Evolutionary conservation across 2,113 vertebrate genomes (phyloP).

Genomic region (Pollimyrus isidori): DNA sequence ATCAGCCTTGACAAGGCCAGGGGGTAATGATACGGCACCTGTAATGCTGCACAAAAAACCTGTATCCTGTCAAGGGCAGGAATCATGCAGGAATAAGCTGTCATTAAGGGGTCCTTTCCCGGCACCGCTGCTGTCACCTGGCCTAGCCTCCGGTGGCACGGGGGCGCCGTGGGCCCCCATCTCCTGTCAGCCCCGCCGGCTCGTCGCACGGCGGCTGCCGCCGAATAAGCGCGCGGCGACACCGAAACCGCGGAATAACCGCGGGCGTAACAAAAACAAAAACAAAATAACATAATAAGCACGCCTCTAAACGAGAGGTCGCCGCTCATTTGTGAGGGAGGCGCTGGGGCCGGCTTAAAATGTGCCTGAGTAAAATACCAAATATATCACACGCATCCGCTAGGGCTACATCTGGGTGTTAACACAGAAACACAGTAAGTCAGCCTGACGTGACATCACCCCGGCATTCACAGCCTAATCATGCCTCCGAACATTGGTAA

Average conservation of each 20-base stretch:
- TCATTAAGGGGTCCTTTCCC: conserved; percentile 79
- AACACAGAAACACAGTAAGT: not conserved
- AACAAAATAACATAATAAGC: not conserved
- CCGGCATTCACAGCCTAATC: not conserved
- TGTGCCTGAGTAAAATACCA: not conserved
- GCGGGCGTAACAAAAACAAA: not conserved
- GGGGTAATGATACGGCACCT: conserved; percentile 91
- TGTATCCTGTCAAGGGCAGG: conserved; percentile 89
- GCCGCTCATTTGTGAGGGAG: conserved; percentile 15
- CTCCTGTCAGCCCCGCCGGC: conserved; percentile 49
- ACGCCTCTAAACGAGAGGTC: conserved; percentile 15
- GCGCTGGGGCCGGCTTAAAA: not conserved
- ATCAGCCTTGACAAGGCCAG: conserved; percentile 78
- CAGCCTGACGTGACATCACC: not conserved
- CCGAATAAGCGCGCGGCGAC: no score
- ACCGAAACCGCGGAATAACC: not conserved
- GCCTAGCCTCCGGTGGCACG: conserved; percentile 47
- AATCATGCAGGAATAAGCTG: conserved; percentile 96
- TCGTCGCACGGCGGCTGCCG: not conserved
- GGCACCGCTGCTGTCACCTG: conserved; percentile 82
- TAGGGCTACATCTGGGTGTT: not conserved
- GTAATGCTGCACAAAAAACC: conserved; percentile 82
- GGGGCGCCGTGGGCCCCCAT: conserved; percentile 36
- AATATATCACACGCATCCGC: not conserved
- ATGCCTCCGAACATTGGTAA: not conserved